Percentiles rank a stretch among this genome's conserved stretches.
Conservation (phyloP, 2,113 vertebrate genomes). For the Nanorana parkeri region DNA sequence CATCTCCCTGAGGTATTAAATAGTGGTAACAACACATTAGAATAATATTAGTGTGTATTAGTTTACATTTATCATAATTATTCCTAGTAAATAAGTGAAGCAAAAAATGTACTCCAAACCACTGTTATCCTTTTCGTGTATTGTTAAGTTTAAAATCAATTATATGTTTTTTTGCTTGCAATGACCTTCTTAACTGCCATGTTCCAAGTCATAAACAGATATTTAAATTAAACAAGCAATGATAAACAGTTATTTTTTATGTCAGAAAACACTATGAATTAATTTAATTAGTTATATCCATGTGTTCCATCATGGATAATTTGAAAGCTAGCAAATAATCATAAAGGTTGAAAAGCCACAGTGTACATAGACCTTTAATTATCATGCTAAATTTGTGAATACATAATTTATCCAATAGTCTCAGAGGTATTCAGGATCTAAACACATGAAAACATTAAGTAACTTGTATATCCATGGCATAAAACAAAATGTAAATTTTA, state of each 20-base stretch:
- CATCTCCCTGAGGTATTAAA: not conserved
- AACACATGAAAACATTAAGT: not conserved
- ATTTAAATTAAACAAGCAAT: conserved; percentile 29
- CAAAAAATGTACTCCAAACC: not conserved
- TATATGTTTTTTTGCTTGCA: conserved; percentile 24
- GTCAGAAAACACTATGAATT: conserved; percentile 19
- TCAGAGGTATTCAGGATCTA: not conserved
- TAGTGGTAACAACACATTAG: conserved; percentile 6
- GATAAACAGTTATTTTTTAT: conserved; percentile 32
- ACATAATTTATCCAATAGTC: not conserved
- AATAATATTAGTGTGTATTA: not conserved
- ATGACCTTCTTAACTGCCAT: conserved; percentile 24
- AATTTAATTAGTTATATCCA: conserved; percentile 35
- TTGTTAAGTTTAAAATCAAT: conserved; percentile 37
- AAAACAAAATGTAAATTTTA: no score
- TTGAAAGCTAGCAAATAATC: conserved; percentile 9
- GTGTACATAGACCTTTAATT: not conserved
- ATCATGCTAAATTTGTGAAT: not conserved
- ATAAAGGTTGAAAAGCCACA: conserved; percentile 7
- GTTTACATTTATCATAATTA: conserved; percentile 26
- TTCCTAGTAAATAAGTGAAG: conserved; percentile 17
- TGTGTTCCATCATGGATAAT: conserved; percentile 9
- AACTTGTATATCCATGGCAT: not conserved
- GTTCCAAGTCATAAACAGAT: conserved; percentile 19
- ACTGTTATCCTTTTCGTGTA: conserved; percentile 5